Base-by-base conservation (phyloP, 1,140 invertebrate genomes). In the Chironomus tepperi region DNA sequence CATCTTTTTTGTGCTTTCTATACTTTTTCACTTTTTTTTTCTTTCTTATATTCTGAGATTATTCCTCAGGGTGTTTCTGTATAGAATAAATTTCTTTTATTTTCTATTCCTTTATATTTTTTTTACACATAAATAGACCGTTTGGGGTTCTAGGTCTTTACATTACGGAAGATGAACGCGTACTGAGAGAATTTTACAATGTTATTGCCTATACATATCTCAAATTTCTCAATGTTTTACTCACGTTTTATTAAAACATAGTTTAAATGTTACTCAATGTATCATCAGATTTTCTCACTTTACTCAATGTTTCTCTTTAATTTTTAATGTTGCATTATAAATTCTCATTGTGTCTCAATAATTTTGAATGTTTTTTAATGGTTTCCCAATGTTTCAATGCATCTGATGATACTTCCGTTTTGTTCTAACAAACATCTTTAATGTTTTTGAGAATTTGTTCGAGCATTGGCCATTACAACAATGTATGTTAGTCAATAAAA, bases 41-140 rank as follows among this genome's bases (percentile, higher is more conserved):
- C 47, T 57, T 57, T 57, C 10, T 57, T 5, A 5, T 57, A 57
- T 57, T 57, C 24, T 57, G n/a, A 57, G 47, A 57, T 57, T 57
- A 57, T 57, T 57, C 47, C 47, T 57, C 47, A 57, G 47, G 47
- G 47, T 57, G 47, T 57, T 57, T 57, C 47, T 57, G 24, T 34
- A 34, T 34, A 34, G 24, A 34, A 34, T 34, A 34, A 34, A 34
- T 34, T 57, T 47, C 15, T 15, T 57, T n/a, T 57, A n/a, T 57
- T 57, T 15, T 57, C 47, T 57, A n/a, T 57, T 15, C 15, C 47
- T 57, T 57, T 57, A n/a, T 47, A 47, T 34, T 34, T 34, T 34
- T 34, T 34, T 34, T 2, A 34, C 24, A 34, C 24, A n/a, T n/a
- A 34, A 34, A 34, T 34, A 57, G n/a, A 12, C 47, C 47, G 47